Evolutionary conservation across 2,797 vertebrate species (phyloP).

Genomic region (Sebastes aleutianus): DNA sequence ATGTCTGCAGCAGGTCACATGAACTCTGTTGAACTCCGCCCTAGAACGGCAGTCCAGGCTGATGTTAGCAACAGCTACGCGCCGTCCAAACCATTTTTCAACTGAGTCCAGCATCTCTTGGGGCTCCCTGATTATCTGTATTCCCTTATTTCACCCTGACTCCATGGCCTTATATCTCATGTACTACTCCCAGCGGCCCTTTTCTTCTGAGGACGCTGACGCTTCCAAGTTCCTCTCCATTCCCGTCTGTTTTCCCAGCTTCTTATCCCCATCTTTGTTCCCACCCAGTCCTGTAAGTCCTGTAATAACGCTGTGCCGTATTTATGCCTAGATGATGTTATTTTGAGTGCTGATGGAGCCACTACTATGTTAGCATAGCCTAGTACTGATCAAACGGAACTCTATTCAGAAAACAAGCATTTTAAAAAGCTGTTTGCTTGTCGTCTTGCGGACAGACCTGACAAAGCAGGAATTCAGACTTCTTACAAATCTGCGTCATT

Average conservation of each 20-base stretch:
- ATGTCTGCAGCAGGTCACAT: slow-evolving; percentile 52
- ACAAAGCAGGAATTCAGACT: too few relatives aligned
- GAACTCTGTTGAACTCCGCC: slow-evolving; percentile 49
- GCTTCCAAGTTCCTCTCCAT: not conserved
- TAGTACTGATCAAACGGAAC: too few relatives aligned
- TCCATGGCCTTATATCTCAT: not conserved
- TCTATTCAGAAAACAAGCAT: too few relatives aligned
- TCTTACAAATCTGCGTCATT: too few relatives aligned
- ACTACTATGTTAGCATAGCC: too few relatives aligned
- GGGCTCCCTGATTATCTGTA: slow-evolving; percentile 12
- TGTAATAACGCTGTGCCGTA: not conserved
- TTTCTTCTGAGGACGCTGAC: not conserved
- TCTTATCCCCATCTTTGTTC: not conserved
- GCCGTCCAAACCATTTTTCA: not conserved
- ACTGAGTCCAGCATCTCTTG: not conserved
- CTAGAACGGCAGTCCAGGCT: slow-evolving; percentile 20
- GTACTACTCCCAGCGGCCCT: not conserved
- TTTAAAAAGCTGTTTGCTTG: too few relatives aligned
- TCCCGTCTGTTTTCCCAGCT: not conserved
- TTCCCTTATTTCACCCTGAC: slow-evolving; percentile 13
- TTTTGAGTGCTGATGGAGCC: too few relatives aligned
- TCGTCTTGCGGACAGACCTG: too few relatives aligned
- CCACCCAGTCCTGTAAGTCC: not conserved
- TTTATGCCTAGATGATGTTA: too few relatives aligned
- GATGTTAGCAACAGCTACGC: slow-evolving; percentile 12